phyloP scores from a whole-genome alignment of 1,140 invertebrate genomes.

The Zophobas morio region DNA sequence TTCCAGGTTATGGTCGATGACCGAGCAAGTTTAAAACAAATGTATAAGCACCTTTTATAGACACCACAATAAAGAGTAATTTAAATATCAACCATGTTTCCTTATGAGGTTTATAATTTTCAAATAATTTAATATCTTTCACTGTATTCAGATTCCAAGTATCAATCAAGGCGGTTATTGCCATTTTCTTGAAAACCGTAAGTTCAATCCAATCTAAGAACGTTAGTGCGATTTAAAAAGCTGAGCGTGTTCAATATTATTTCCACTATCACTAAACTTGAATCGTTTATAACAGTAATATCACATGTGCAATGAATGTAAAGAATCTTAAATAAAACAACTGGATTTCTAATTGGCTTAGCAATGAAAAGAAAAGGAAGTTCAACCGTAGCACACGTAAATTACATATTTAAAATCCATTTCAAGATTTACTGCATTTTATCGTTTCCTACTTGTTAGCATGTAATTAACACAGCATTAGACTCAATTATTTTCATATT shows the following conservation, averaged over 20 bases:
- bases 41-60: background rate
- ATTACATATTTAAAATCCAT: conserved; percentile 18
- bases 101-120: background rate
- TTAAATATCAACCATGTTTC: too few relatives aligned
- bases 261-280: conserved; percentile 38
- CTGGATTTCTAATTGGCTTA: conserved; percentile 44
- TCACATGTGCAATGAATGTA: conserved; percentile 52
- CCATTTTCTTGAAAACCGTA: conserved; percentile 22
- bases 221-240: conserved; percentile 31
- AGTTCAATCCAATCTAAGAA: conserved; percentile 9
- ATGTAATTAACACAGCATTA: conserved; percentile 2
- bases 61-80: background rate
- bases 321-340: conserved; percentile 45
- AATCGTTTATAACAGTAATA: conserved; percentile 44
- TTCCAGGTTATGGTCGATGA: conserved; percentile 37
- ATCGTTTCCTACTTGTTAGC: conserved; percentile 29
- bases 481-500: conserved; percentile 17
- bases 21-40: conserved; percentile 24
- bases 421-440: conserved; percentile 40
- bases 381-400: conserved; percentile 31
- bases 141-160: background rate
- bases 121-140: background rate
- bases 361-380: conserved; percentile 53
- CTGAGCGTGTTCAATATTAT: conserved; percentile 35
- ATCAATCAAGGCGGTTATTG: background rate